phyloP scores from a whole-genome alignment of 2,888 invertebrate genomes.

The Mesopsocus fuscifrons region DNA sequence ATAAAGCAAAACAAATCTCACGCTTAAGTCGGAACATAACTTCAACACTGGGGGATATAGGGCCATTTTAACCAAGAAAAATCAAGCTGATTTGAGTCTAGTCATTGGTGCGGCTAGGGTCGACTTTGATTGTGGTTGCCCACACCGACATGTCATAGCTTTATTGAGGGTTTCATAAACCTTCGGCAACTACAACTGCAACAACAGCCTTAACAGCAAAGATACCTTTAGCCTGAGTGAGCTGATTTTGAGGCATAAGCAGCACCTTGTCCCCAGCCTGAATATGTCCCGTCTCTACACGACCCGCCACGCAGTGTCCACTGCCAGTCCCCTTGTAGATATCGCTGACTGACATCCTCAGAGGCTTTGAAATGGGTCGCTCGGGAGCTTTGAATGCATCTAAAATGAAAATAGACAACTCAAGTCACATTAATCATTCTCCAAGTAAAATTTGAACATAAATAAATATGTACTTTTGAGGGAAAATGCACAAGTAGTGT shows the following conservation, averaged over 20 bases:
- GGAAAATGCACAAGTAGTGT: not conserved
- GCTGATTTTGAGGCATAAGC: slow-evolving; percentile 68
- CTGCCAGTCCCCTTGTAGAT: slow-evolving; percentile 83
- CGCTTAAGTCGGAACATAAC: too few relatives aligned
- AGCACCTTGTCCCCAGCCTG: slow-evolving; percentile 72
- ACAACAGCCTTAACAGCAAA: too few relatives aligned
- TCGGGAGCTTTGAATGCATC: slow-evolving; percentile 74
- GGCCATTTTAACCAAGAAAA: not conserved
- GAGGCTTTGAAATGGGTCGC: slow-evolving; percentile 69
- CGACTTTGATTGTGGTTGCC: too few relatives aligned
- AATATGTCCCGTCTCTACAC: slow-evolving; percentile 79
- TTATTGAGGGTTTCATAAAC: too few relatives aligned
- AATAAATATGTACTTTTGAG: not conserved
- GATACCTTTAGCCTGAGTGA: slow-evolving; percentile 57
- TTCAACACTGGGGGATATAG: not conserved
- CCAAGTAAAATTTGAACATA: not conserved
- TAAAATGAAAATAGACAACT: slow-evolving; percentile 22
- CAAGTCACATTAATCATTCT: too few relatives aligned
- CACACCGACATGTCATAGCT: too few relatives aligned
- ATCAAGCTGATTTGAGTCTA: too few relatives aligned
- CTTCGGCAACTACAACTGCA: too few relatives aligned
- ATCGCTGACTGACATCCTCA: slow-evolving; percentile 85
- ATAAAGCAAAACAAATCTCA: slow-evolving; percentile 16
- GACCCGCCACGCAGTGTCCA: slow-evolving; percentile 79
- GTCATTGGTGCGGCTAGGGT: too few relatives aligned